Evolutionary conservation across 2,797 vertebrate species (phyloP), one percentile per base, ranked within the genome.

Genomic region (Megaceryle alcyon): DNA sequence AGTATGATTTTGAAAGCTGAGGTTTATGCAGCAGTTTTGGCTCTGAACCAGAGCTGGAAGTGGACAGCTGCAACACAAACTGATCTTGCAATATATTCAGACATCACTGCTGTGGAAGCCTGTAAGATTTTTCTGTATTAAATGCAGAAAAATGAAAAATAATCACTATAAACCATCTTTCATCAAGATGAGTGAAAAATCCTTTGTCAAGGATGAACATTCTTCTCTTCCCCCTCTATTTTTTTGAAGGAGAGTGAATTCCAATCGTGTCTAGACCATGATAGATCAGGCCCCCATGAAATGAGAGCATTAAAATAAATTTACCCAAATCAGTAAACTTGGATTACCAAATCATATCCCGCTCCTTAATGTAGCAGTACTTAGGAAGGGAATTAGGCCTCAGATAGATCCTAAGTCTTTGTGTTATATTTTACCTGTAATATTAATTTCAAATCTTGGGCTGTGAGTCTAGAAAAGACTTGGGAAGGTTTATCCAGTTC

Each of bases 1-100:
- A 94, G 92, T 94, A 68, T 46, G 54, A 91, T 97, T 96, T 92
- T 89, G 81, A 78, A 94, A 88, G 70, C 20, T 88, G 81, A 94
- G 22, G 20, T 87, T 90, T 87, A 41, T 86, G 70, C 51, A 77
- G 75, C 41, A 71, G n/a, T 46, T 88, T 78, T 96, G 92, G 92
- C 76, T 81, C 64, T 68, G 53, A 80, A 69, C 72, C 75, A 95
- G 87, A 46, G 78, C 33, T 82, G 72, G 53, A 89, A 60, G 29
- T 72, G 82, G 81, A 82, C 49, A 84, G 63, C 39, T 86, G 54
- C 33, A 87, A 82, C 31, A 73, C 69, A 60, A 91, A 66, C 31
- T 44, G 56, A 35, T 79, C 71, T 75, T 85, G 79, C 22, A 82
- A 17, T 65, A 48, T 39, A 60, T 25, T 66, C 63, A 80, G 35